Conservation (phyloP, 2,888 invertebrate genomes). For the Hypena proboscidalis region DNA sequence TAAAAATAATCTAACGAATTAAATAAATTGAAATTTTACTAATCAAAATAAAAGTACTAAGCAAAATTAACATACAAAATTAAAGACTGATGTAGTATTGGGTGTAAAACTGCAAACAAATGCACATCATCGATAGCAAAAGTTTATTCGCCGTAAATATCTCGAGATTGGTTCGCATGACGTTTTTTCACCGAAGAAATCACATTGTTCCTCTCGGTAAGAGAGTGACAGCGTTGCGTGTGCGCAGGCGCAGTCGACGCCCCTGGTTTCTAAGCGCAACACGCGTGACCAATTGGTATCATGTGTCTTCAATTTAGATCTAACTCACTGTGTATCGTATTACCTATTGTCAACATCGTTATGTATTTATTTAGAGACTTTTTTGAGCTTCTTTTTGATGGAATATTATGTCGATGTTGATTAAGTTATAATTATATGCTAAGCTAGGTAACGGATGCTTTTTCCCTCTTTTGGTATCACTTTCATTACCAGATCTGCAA, state of each 20-base stretch:
- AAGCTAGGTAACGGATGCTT: too few relatives aligned
- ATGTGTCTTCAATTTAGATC: conserved; percentile 63
- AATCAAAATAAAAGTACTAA: too few relatives aligned
- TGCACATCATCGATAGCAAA: conserved; percentile 31
- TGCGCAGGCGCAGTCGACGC: conserved; percentile 61
- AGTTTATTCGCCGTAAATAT: conserved; percentile 26
- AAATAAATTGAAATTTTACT: too few relatives aligned
- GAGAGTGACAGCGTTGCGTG: conserved; percentile 76
- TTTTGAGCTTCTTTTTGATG: not conserved
- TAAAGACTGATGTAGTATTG: too few relatives aligned
- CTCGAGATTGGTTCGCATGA: conserved; percentile 45
- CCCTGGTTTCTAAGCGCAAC: conserved; percentile 69
- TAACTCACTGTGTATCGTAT: conserved; percentile 43
- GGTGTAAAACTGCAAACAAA: too few relatives aligned
- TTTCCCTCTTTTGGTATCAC: too few relatives aligned
- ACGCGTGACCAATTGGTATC: conserved; percentile 73
- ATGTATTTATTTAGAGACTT: conserved; percentile 26
- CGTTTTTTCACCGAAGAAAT: conserved; percentile 63
- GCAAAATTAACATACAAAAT: too few relatives aligned
- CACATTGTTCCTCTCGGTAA: conserved; percentile 72
- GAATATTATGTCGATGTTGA: too few relatives aligned
- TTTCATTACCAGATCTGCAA: too few relatives aligned
- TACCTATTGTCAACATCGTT: conserved; percentile 45
- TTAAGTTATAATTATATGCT: too few relatives aligned
- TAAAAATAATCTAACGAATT: too few relatives aligned